Evolutionary conservation across 2,888 invertebrate genomes (phyloP).

Genomic region (Cremastinae sp.): DNA sequence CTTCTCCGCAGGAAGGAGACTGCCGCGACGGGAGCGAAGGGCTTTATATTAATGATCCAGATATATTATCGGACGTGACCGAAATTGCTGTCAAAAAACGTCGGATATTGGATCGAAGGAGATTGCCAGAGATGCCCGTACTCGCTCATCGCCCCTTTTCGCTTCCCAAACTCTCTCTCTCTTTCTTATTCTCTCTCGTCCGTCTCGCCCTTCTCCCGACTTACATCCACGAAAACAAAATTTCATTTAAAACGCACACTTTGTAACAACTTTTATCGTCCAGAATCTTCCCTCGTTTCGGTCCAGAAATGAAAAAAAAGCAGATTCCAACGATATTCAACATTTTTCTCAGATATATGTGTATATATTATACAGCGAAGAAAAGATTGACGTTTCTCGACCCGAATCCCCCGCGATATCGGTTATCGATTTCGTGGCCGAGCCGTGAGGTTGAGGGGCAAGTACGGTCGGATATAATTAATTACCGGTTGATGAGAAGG

Average conservation of each 20-base stretch:
- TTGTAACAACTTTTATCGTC: too few relatives aligned
- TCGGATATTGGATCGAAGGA: constrained; percentile 81
- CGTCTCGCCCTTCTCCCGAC: constrained; percentile 17
- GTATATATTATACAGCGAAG: not conserved
- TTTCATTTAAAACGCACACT: too few relatives aligned
- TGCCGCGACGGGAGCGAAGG: constrained; percentile 69
- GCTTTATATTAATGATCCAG: constrained; percentile 81
- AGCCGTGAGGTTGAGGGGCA: constrained; percentile 16
- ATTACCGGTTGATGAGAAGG: constrained; percentile 55
- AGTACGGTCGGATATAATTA: constrained; percentile 46
- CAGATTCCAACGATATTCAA: too few relatives aligned
- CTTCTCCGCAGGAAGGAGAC: constrained; percentile 66
- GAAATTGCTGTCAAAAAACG: constrained; percentile 81
- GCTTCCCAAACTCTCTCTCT: constrained; percentile 54
- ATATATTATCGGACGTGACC: constrained; percentile 81
- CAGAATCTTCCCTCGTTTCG: too few relatives aligned
- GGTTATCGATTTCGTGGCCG: constrained; percentile 54
- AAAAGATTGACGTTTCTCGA: constrained; percentile 46
- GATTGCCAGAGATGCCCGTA: constrained; percentile 78
- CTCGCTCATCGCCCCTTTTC: constrained; percentile 63
- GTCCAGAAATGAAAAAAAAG: too few relatives aligned
- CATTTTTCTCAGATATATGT: not conserved
- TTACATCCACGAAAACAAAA: not conserved
- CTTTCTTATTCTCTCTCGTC: constrained; percentile 54
- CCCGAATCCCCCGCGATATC: constrained; percentile 51